These are phyloP conservation scores for Scleropages formosus DNA, from an alignment of 2,797 vertebrate species.

Conservation along the genomic window DNA sequence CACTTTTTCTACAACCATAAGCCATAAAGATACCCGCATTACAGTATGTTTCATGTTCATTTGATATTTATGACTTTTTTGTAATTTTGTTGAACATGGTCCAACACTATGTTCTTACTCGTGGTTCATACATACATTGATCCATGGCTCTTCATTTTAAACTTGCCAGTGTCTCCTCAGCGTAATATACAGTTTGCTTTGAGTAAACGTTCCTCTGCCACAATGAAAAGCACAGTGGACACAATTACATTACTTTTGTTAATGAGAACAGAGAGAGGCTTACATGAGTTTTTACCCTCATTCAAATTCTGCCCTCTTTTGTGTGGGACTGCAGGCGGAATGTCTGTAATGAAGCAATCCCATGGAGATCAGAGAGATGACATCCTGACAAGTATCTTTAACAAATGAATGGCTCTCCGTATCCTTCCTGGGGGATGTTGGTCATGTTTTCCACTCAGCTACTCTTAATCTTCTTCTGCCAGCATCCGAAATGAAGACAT, in stretches of 20 bases:
- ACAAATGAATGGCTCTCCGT: constrained; percentile 32
- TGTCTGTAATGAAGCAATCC: constrained; percentile 34
- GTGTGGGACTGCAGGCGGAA: constrained; percentile 8
- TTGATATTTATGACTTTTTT: background rate
- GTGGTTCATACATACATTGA: background rate
- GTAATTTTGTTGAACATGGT: background rate
- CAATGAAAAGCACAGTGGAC: background rate
- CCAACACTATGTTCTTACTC: no score
- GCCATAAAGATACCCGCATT: no score
- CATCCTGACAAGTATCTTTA: constrained; percentile 23
- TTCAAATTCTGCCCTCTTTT: background rate
- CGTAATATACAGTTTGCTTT: background rate
- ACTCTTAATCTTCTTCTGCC: constrained; percentile 29
- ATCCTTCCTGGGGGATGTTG: constrained; percentile 3
- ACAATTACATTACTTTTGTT: background rate
- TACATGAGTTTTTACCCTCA: background rate
- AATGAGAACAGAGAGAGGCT: background rate
- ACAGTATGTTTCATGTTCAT: no score
- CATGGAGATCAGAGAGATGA: constrained; percentile 26
- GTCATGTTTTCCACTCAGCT: constrained; percentile 30
- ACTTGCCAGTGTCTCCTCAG: background rate
- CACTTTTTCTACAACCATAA: background rate
- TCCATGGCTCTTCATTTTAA: background rate
- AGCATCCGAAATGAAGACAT: background rate
- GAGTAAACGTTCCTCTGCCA: background rate